These are phyloP conservation scores for Brachyptera putata DNA, from an alignment of 2,888 invertebrate genomes.

Conservation along the genomic window DNA sequence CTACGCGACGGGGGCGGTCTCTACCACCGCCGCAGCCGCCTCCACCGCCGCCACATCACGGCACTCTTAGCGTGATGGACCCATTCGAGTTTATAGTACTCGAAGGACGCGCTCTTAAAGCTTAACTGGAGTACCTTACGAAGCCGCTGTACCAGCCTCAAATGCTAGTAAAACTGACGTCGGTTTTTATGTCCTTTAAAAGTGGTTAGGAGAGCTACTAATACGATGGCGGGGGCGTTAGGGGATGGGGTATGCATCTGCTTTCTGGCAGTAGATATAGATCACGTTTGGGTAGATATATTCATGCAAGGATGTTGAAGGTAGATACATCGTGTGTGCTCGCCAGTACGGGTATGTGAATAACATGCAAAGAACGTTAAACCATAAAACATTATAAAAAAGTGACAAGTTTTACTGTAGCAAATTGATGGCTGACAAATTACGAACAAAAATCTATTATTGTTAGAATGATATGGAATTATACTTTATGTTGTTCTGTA, in stretches of 20 bases:
- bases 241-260: not conserved
- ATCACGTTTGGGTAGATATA: too few species aligned
- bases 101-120: constrained; percentile 17
- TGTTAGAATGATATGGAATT: too few species aligned
- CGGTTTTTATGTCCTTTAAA: constrained; percentile 25
- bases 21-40: not conserved
- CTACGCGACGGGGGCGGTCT: not conserved
- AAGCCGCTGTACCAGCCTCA: constrained; percentile 13
- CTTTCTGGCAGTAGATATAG: too few species aligned
- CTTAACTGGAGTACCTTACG: not conserved
- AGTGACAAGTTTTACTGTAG: too few species aligned
- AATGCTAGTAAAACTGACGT: constrained; percentile 26
- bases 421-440: too few species aligned
- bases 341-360: too few species aligned
- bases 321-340: too few species aligned
- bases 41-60: not conserved
- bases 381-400: too few species aligned
- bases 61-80: constrained; percentile 4
- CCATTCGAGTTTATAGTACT: constrained; percentile 20
- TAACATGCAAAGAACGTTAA: too few species aligned
- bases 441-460: too few species aligned
- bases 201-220: constrained; percentile 24
- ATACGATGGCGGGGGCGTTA: not conserved
- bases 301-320: too few species aligned
- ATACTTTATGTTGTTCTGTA: too few species aligned